A percentile compares a stretch with the other conserved stretches of the same genome.
Evolutionary conservation across 2,113 vertebrate species (phyloP).

Genomic region (Cololabis saira): DNA sequence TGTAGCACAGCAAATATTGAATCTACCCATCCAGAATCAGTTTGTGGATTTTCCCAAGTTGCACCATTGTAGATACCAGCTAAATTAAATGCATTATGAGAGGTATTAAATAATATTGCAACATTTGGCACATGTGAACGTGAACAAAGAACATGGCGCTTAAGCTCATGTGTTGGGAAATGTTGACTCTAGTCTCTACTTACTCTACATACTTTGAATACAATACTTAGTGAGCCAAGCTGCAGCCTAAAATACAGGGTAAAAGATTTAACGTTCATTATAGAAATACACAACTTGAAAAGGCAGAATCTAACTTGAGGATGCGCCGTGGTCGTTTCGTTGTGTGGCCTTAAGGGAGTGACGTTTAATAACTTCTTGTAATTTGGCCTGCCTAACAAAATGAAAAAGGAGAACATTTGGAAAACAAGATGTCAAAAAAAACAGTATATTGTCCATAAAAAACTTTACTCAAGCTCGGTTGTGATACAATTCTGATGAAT

Average conservation of each 20-base stretch:
- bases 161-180: constrained; percentile 56
- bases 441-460: background rate
- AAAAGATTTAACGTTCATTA: background rate
- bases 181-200: constrained; percentile 65
- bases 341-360: too few relatives aligned
- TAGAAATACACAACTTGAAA: too few relatives aligned
- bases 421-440: background rate
- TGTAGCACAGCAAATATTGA: background rate
- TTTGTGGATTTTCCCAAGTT: background rate
- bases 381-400: too few relatives aligned
- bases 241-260: constrained; percentile 2
- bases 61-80: background rate
- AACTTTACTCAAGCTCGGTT: too few relatives aligned
- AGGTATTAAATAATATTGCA: background rate
- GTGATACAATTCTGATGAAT: too few relatives aligned
- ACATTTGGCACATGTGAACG: constrained; percentile 8
- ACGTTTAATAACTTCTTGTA: too few relatives aligned
- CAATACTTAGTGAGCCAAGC: constrained; percentile 1
- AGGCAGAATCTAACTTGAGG: too few relatives aligned
- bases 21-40: background rate
- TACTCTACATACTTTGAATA: too few relatives aligned
- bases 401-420: too few relatives aligned
- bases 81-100: background rate
- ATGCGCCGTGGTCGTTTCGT: too few relatives aligned
- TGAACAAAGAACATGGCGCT: constrained; percentile 42